Percentiles rank a stretch among this genome's conserved stretches.
These are phyloP conservation scores for Polietes domitor DNA, from an alignment of 2,888 invertebrate species.

Conservation along the genomic window DNA sequence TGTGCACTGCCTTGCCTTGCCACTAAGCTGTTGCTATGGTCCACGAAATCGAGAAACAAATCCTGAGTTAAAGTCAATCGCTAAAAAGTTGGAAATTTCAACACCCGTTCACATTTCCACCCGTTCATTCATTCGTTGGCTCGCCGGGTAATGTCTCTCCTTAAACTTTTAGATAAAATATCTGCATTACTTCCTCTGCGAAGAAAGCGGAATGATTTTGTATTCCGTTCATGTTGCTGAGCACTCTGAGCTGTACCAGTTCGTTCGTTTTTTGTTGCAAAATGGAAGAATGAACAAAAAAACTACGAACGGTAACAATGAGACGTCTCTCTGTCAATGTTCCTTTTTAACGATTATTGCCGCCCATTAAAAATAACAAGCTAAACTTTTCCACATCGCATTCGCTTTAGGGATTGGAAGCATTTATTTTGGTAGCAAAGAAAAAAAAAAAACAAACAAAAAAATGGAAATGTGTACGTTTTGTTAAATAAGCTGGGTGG, in stretches of 20 bases:
- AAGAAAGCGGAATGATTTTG: conserved; percentile 52
- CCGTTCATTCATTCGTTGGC: conserved; percentile 14
- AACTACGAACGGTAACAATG: conserved; percentile 57
- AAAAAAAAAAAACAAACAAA: conserved; percentile 1
- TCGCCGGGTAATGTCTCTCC: conserved; percentile 47
- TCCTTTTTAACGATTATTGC: conserved; percentile 79
- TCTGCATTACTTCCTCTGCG: conserved; percentile 56
- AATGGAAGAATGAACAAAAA: conserved; percentile 40
- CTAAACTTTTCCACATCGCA: conserved; percentile 79
- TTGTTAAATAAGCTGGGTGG: conserved; percentile 5
- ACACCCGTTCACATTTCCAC: conserved; percentile 3
- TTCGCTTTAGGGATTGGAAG: conserved; percentile 75
- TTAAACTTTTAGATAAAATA: conserved; percentile 63
- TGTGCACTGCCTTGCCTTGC: not conserved
- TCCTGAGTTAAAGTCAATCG: conserved; percentile 40
- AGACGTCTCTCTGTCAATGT: conserved; percentile 62
- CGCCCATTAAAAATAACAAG: conserved; percentile 80
- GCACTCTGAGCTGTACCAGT: conserved; percentile 36
- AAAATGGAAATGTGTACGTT: conserved; percentile 35
- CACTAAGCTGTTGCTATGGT: conserved; percentile 37
- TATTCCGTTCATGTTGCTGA: conserved; percentile 53
- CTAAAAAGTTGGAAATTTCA: conserved; percentile 45
- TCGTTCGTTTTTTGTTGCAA: conserved; percentile 45
- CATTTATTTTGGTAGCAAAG: conserved; percentile 50
- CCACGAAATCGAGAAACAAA: not conserved